Conservation (phyloP, 2,888 invertebrate genomes). For the Linnaemya tessellans region DNA sequence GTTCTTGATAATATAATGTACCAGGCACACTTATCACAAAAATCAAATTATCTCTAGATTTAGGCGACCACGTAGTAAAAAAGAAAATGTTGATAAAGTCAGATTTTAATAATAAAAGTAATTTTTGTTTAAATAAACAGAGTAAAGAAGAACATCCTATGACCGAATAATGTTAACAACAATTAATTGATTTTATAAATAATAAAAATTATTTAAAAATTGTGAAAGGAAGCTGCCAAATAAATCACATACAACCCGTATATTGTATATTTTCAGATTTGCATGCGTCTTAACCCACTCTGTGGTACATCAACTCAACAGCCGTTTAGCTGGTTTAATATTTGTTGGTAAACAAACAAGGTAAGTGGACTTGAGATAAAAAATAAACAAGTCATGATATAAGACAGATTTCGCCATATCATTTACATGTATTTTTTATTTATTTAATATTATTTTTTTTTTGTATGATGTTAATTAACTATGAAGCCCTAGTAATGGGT, state of each 20-base stretch:
- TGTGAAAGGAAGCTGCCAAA: neutral
- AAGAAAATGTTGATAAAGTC: slow-evolving; percentile 11
- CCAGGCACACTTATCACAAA: slow-evolving; percentile 11
- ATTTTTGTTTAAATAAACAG: neutral
- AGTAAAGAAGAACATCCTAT: slow-evolving; percentile 3
- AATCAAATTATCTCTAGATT: slow-evolving; percentile 3
- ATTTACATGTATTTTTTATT: neutral
- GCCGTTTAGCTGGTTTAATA: neutral
- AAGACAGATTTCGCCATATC: neutral
- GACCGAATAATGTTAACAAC: slow-evolving; percentile 1
- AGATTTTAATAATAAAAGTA: neutral
- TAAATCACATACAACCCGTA: neutral
- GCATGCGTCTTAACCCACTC: neutral
- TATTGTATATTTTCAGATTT: slow-evolving; percentile 36
- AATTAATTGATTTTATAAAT: slow-evolving; percentile 9
- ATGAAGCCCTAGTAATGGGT: neutral
- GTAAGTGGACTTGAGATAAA: neutral
- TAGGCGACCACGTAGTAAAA: neutral
- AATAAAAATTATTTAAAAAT: slow-evolving; percentile 5
- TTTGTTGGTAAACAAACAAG: neutral
- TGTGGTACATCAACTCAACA: neutral
- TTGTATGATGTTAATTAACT: neutral
- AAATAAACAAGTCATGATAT: neutral
- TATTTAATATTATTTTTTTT: neutral
- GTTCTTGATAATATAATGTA: neutral